Evolutionary conservation across 1,140 invertebrate species (phyloP).

Genomic region (Rhizoglyphus robini): DNA sequence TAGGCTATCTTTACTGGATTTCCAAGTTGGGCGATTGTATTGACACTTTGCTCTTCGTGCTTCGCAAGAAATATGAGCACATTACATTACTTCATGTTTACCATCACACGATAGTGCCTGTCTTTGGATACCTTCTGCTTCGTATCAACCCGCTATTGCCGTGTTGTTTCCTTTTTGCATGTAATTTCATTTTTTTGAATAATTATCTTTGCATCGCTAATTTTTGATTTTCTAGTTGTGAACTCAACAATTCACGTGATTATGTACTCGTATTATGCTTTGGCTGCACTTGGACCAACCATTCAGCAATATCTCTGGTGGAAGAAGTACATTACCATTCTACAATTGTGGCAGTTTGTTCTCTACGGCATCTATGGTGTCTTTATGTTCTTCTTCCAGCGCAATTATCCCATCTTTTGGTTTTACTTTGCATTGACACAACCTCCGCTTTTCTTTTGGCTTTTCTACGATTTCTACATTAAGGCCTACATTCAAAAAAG

Average conservation of each 20-base stretch:
- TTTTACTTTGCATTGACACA: conserved; percentile 10
- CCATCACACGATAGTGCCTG: conserved; percentile 86
- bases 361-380: conserved; percentile 12
- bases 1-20: conserved; percentile 17
- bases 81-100: conserved; percentile 83
- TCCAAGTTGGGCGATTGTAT: conserved; percentile 3
- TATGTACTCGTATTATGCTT: conserved; percentile 43
- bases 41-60: conserved; percentile 53
- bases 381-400: neutral
- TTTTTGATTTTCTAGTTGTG: conserved; percentile 34
- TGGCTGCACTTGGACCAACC: conserved; percentile 40
- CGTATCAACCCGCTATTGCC: conserved; percentile 13
- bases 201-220: conserved; percentile 33
- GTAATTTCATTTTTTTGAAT: conserved; percentile 1
- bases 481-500: conserved; percentile 36
- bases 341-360: conserved; percentile 33
- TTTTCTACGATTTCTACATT: conserved; percentile 41
- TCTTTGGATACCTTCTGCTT: conserved; percentile 31
- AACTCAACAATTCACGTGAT: conserved; percentile 71
- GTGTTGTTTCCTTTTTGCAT: neutral
- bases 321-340: conserved; percentile 42
- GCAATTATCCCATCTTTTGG: conserved; percentile 16
- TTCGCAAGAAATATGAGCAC: conserved; percentile 79
- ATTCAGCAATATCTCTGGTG: conserved; percentile 41
- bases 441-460: conserved; percentile 40